Evolutionary conservation across 2,888 invertebrate genomes (phyloP), one percentile per base, ranked within the genome.

Genomic region (Chrysolina oricalcia): DNA sequence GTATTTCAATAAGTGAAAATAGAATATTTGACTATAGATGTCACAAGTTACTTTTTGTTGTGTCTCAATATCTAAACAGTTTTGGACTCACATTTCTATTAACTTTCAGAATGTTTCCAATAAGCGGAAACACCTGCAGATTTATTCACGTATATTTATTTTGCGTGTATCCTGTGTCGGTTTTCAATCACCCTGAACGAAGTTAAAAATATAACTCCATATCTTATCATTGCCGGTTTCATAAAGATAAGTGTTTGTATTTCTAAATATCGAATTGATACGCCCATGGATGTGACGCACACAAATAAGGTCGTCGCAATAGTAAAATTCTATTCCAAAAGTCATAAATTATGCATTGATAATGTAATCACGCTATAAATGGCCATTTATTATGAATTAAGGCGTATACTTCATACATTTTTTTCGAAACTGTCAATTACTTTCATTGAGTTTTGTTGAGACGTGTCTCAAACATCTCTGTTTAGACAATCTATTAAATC

Each of bases 341-440:
- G 15, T 66, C 27, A 66, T 66, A 46, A 66, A 66, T 66, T n/a
- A 66, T 23, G 27, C 66, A 66, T 48, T 46, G 48, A 66, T 66
- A 21, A 66, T 66, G 46, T 48, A 66, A 23, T 46, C 27, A 27
- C 15, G 27, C 66, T 48, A 35, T 66, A 66, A 66, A 66, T 66
- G 66, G 66, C 48, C 19, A 66, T 66, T 66, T 48, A 48, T 48
- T 17, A 48, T 23, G 66, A 53, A 21, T 53, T 23, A 21, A 53
- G 53, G 53, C 21, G 8, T 59, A 59, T 35, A 59, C n/a, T 59
- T 13, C 21, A 21, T 21, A 13, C 2, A 15, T 56, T 13, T 56
- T 56, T 56, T 53, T 23, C 15, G 10, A 23, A 56, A 56, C 56
- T 56, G 23, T 56, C 23, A 23, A 0, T 15, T 15, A 46, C 23